Conservation (phyloP, 2,888 invertebrate species). For the Chaetoderma sp. region DNA sequence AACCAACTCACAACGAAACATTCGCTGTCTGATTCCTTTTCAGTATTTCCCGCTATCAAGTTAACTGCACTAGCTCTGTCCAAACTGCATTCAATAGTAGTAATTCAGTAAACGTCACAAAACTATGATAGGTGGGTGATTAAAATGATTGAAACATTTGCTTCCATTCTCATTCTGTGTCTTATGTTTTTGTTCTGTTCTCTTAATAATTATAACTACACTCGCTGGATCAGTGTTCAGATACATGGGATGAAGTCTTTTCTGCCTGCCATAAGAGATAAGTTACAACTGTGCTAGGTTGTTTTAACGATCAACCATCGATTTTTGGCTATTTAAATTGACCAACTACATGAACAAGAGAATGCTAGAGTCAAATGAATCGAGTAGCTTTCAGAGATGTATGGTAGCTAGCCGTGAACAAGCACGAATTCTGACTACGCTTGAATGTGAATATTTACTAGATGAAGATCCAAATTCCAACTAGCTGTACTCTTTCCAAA, state of each 20-base stretch:
- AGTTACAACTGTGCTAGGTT: not conserved
- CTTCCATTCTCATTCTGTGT: not conserved
- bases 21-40: no score
- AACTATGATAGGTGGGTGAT: not conserved
- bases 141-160: not conserved
- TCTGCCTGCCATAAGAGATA: not conserved
- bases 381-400: not conserved
- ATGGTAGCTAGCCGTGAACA: not conserved
- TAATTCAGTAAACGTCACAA: no score
- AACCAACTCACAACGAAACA: no score
- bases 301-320: not conserved
- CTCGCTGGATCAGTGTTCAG: not conserved
- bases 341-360: not conserved
- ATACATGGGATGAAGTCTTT: not conserved
- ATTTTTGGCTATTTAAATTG: not conserved
- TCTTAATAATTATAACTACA: not conserved
- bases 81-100: no score
- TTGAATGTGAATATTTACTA: not conserved
- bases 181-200: not conserved
- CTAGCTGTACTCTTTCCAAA: not conserved
- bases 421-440: not conserved
- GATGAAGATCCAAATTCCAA: not conserved
- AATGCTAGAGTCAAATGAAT: no score
- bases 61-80: no score
- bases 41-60: no score